Evolutionary conservation across 37 sponge, comb jelly and placozoan species (phyloP), one percentile per base, ranked within the genome.

Genomic region (Mnemiopsis leidyi): DNA sequence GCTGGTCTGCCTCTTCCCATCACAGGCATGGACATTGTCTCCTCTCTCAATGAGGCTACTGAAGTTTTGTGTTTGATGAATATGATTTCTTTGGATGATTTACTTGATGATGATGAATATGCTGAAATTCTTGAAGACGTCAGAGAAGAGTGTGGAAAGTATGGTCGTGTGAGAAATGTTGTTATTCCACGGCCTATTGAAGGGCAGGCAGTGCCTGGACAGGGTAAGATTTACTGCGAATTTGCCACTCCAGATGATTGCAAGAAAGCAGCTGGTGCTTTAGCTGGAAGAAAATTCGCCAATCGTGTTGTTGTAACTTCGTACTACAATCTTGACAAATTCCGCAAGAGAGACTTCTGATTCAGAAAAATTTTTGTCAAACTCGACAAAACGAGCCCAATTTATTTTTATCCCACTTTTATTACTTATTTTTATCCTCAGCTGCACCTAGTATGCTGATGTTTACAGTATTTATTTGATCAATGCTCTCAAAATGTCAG

Each of bases 71-170:
- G 97, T 39, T 94, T 99, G 39, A 96, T 99, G 97, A 99, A 99
- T 61, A 99, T 99, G 99, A 97, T 97, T 69, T 95, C 96, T 25
- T 38, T 85, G 24, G 99, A 99, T 31, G 99, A 99, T 36, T 95
- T 99, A 26, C 85, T 94, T 0, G 99, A 99, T 96, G 97, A 96
- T 94, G 97, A 97, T 69, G 99, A 99, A 69, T 99, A 95, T 95
- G 97, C 93, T 95, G 99, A 98, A 77, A 99, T 99, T 38, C 69
- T 96, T 92, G 99, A 99, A 93, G 99, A 99, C 93, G 99, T 99
- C 0, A 93, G 97, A 68, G 97, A 97, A 20, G 99, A 99, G 90
- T 97, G 97, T 61, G 69, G 93, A 83, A 95, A 95, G 90, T 95
- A 96, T 96, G 99, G 97, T 24, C 24, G 73, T n/a, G 97, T 97